Base-by-base conservation (phyloP, 2,113 vertebrate species). In the Dermatemys mawii region DNA sequence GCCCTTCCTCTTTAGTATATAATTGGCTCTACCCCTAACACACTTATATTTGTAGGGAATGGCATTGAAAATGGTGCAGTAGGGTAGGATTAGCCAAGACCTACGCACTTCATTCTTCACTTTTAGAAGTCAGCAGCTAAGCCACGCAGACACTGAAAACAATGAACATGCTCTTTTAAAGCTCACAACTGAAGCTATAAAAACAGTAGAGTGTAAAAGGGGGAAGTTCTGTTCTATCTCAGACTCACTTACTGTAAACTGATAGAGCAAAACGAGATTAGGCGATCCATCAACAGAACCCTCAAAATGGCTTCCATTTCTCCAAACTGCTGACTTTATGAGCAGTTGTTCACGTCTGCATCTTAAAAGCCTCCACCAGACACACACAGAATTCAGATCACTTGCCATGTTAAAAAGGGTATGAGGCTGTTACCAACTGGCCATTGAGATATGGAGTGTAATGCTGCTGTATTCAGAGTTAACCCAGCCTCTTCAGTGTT, bases 91-190 rank as follows among this genome's bases (percentile, higher is more conserved):
- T 6, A 81, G 1, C 41, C 1, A 0, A 21, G 70, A 32, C 0
- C 57, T 29, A n/a, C 1, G 0, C 1, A 8, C 3, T 5, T 17
- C 1, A 0, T 2, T 11, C 70, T 26, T 55, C 89, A 13, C n/a
- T 1, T 8, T n/a, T 26, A 16, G 41, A 70, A 89, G 48, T 78
- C 12, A 73, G 73, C 38, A 81, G 54, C 49, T 51, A 81, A 9
- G 3, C 6, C 16, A 6, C 0, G 3, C 78, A 57, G 55, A 19
- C 21, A 7, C 44, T 35, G 3, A 41, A 44, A 35, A 87, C n/a
- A 0, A 0, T 0, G 14, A 86, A 51, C 12, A 0, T 0, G 2
- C 13, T 38, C 81, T 1, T 86, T 54, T 27, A 26, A 44, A 75
- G 22, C 41, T 75, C 70, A 84, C 48, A 38, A 22, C 8, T 78